phyloP scores from a whole-genome alignment of 2,888 invertebrate species.

The Hemithea aestivaria region DNA sequence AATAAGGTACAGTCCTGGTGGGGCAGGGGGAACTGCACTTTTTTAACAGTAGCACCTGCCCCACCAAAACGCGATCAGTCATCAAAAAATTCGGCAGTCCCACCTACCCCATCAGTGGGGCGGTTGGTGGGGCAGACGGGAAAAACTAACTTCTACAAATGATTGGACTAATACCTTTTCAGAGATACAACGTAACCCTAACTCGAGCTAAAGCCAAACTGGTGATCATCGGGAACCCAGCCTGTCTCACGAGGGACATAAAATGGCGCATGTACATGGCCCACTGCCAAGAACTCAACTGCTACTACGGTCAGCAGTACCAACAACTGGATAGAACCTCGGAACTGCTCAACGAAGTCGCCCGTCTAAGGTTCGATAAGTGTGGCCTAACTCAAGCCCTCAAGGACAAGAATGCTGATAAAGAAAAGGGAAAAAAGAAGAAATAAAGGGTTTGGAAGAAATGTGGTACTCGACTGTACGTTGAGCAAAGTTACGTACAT shows the following conservation, averaged over 20 bases:
- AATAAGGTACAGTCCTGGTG: too few species aligned
- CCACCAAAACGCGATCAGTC: too few species aligned
- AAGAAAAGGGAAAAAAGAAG: constrained; percentile 7
- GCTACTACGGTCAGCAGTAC: constrained; percentile 53
- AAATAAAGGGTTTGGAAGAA: not conserved
- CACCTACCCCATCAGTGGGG: too few species aligned
- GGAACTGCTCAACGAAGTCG: constrained; percentile 38
- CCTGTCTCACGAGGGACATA: constrained; percentile 47
- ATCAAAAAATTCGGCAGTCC: too few species aligned
- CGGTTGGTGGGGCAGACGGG: too few species aligned
- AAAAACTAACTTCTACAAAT: not conserved
- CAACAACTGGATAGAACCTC: constrained; percentile 44
- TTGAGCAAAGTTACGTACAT: too few species aligned
- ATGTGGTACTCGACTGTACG: not conserved
- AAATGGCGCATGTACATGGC: constrained; percentile 64
- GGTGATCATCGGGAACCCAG: constrained; percentile 76
- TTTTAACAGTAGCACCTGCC: too few species aligned
- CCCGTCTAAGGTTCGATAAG: constrained; percentile 37
- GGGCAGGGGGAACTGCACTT: too few species aligned
- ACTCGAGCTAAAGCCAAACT: constrained; percentile 85
- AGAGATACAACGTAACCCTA: constrained; percentile 86
- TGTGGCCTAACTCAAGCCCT: constrained; percentile 38
- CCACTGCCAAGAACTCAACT: constrained; percentile 41
- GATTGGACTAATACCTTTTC: constrained; percentile 33
- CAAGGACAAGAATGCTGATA: constrained; percentile 13